Evolutionary conservation across 1,140 invertebrate genomes (phyloP), one percentile per base, ranked within the genome.

Genomic region (Drosophila lini): DNA sequence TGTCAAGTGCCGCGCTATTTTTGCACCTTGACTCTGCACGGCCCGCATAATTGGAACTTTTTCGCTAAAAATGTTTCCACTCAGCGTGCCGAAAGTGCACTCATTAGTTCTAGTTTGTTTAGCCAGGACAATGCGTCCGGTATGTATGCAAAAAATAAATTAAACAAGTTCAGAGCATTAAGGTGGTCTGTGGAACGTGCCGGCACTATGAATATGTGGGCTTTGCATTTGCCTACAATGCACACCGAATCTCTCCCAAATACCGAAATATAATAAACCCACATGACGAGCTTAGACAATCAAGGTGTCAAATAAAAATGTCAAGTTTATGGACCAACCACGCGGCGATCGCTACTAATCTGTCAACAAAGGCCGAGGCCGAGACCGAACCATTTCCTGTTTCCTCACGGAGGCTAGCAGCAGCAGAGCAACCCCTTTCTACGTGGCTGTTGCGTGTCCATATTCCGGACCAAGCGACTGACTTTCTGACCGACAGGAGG

Each of bases 21-120:
- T 78, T 86, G 83, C 83, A 88, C 83, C 83, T 88, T 88, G 83
- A 88, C 83, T 83, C 55, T 55, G 81, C 41, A 48, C 61, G 40
- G 74, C 84, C 85, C 81, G 84, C 84, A 88, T 89, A 89, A 89
- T 78, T 89, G 80, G 77, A 82, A 77, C 82, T 68, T 78, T 76
- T 88, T 86, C 55, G 62, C 53, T 71, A 85, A 80, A 60, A 64
- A 58, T 89, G 80, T 81, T 56, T 69, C 84, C 82, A 82, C 71
- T 63, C 58, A 44, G 60, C 56, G 68, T 40, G 59, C 52, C 40
- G 48, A 75, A 85, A 71, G 52, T 64, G 83, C 83, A 77, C 50
- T 88, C 83, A 88, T 88, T 88, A 88, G 84, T 89, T 83, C 76
- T 76, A 88, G 77, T 88, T 88, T 88, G 83, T 83, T 88, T 77